Evolutionary conservation across 1,140 invertebrate genomes (phyloP).

Genomic region (Bombyx mandarina): DNA sequence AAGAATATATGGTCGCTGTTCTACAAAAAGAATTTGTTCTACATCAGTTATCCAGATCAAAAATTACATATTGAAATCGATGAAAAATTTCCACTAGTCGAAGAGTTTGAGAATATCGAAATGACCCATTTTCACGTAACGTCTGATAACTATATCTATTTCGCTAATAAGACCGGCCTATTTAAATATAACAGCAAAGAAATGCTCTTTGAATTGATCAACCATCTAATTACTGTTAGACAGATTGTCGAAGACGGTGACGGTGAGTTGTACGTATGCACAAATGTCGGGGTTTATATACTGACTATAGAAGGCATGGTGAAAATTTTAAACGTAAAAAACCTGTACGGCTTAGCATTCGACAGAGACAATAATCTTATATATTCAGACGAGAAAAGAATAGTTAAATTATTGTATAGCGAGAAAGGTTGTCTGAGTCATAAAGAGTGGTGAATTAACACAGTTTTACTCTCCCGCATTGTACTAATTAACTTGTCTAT

Average conservation of each 20-base stretch:
- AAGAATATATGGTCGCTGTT: slow-evolving; percentile 47
- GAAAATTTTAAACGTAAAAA: slow-evolving; percentile 32
- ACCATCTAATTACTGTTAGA: slow-evolving; percentile 30
- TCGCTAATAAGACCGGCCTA: slow-evolving; percentile 41
- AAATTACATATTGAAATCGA: slow-evolving; percentile 38
- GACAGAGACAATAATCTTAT: slow-evolving; percentile 46
- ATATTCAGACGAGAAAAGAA: slow-evolving; percentile 31
- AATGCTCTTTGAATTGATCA: slow-evolving; percentile 16
- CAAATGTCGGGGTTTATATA: slow-evolving; percentile 33
- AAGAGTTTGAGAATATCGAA: slow-evolving; percentile 41
- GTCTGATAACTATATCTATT: slow-evolving; percentile 29
- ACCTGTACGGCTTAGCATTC: slow-evolving; percentile 39
- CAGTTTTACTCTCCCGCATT: neutral
- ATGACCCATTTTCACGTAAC: slow-evolving; percentile 38
- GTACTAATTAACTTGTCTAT: neutral
- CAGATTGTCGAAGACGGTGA: slow-evolving; percentile 39
- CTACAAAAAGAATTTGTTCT: slow-evolving; percentile 37
- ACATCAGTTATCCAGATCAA: slow-evolving; percentile 48
- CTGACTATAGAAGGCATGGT: slow-evolving; percentile 17
- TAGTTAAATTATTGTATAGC: slow-evolving; percentile 29
- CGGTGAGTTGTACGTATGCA: slow-evolving; percentile 32
- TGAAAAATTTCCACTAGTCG: slow-evolving; percentile 34
- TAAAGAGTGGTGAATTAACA: slow-evolving; percentile 19
- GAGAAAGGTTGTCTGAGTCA: slow-evolving; percentile 21
- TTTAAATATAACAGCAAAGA: slow-evolving; percentile 31